phyloP scores from a whole-genome alignment of 2,888 invertebrate species.

The Latheticus oryzae region DNA sequence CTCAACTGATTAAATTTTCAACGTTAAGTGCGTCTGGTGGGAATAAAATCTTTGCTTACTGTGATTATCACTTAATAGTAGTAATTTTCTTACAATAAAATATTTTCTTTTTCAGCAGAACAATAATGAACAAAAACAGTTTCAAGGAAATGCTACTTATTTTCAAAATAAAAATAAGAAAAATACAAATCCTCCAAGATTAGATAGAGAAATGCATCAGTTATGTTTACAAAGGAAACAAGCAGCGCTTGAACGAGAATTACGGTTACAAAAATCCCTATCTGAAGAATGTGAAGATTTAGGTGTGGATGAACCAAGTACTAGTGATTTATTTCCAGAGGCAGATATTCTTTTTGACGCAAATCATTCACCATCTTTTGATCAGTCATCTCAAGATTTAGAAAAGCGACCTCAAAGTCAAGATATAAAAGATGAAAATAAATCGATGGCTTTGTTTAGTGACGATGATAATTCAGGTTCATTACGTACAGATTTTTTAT shows the following conservation, averaged over 20 bases:
- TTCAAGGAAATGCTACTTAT: slow-evolving; percentile 57
- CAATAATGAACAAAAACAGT: slow-evolving; percentile 53
- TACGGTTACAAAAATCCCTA: slow-evolving; percentile 75
- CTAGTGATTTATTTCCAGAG: slow-evolving; percentile 82
- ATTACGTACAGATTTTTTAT: slow-evolving; percentile 60
- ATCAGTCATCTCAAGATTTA: slow-evolving; percentile 68
- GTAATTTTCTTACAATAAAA: no score
- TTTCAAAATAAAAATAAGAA: slow-evolving; percentile 61
- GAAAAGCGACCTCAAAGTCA: slow-evolving; percentile 43
- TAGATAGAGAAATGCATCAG: slow-evolving; percentile 62
- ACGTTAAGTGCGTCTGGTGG: no score
- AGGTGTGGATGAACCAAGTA: slow-evolving; percentile 84
- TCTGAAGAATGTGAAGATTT: slow-evolving; percentile 84
- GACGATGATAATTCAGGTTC: slow-evolving; percentile 60
- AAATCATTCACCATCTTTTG: slow-evolving; percentile 77
- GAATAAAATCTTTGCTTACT: no score
- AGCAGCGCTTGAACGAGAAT: slow-evolving; percentile 69
- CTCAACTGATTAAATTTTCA: no score
- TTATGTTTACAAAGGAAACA: slow-evolving; percentile 65
- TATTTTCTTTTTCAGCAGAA: slow-evolving; percentile 52
- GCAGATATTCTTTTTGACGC: slow-evolving; percentile 79
- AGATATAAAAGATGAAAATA: slow-evolving; percentile 56
- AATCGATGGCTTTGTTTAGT: slow-evolving; percentile 62
- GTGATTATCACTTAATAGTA: no score
- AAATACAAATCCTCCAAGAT: slow-evolving; percentile 50